Base-by-base conservation (phyloP, 2,113 vertebrate genomes). In the Grammomys dolichurus region DNA sequence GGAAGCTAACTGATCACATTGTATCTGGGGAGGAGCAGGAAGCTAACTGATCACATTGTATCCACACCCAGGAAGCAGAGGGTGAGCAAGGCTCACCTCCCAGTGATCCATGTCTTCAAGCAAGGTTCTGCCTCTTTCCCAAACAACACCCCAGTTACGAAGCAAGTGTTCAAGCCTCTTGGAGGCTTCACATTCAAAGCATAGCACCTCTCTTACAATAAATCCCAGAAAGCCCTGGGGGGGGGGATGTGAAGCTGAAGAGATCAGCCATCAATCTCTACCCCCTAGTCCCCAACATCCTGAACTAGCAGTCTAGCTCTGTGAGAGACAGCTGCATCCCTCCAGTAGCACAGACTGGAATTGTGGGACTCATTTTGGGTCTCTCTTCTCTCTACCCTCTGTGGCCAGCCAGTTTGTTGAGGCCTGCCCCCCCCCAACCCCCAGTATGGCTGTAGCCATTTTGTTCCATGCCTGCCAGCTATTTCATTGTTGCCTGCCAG, bases 261-360 rank as follows among this genome's bases (percentile, higher is more conserved):
- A 46, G 36, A 0, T 28, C 26, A 14, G 3, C 28, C 16, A 3
- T 3, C 5, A 7, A 10, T 58, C 19, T 40, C 14, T 12, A 11
- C 16, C 0, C 9, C 33, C 75, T 8, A 69, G 28, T 24, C 16
- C 58, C 28, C 43, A 65, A 16, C 43, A 17, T 14, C 56, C 84
- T 9, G 31, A 48, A 22, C 77, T 75, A 28, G n/a, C 36, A 28
- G 20, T 3, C 51, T 13, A 69, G 1, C 28, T 33, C n/a, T 31
- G 36, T 36, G 89, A 40, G 24, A 20, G 28, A 16, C 31, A 8
- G 28, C 33, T 60, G 16, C 33, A 20, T 28, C 43, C 46, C 20
- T 24, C 20, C 33, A 51, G 48, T 0, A 13, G 60, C 88, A 93
- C 46, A 36, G 33, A 33, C 43, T 43, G 5, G 46, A 16, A 46